Conservation (phyloP, 2,113 vertebrate species). For the Aptenodytes forsteri region DNA sequence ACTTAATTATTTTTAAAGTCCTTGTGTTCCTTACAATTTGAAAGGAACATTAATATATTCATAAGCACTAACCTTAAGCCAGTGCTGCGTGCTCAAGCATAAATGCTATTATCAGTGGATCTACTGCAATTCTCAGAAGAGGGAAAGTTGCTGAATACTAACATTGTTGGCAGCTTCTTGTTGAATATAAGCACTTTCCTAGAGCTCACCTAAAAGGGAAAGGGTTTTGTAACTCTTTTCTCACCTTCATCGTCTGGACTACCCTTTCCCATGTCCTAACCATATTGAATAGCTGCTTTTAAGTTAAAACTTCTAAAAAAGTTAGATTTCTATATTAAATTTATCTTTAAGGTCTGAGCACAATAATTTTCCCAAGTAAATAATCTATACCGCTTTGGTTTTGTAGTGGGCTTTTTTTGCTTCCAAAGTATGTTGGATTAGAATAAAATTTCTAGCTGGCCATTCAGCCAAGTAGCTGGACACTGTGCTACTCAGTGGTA, state of each 20-base stretch:
- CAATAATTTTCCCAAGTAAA: background rate
- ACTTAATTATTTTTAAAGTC: constrained; percentile 14
- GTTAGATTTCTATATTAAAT: background rate
- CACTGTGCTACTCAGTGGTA: background rate
- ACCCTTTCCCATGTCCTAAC: background rate
- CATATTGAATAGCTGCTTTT: background rate
- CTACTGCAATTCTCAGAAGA: constrained; percentile 46
- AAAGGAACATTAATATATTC: constrained; percentile 40
- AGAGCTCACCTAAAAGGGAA: background rate
- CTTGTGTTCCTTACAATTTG: background rate
- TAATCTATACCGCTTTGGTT: background rate
- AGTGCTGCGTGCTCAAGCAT: constrained; percentile 51
- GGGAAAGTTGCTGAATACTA: constrained; percentile 7
- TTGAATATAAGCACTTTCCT: background rate
- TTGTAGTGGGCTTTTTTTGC: background rate
- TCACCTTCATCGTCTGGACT: background rate
- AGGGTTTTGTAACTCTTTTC: background rate
- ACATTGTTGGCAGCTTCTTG: background rate
- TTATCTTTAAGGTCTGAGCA: background rate
- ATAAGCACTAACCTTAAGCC: constrained; percentile 52
- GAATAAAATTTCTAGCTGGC: background rate
- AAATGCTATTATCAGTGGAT: constrained; percentile 56
- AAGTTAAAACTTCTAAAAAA: background rate
- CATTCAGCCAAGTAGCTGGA: background rate
- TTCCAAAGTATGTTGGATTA: background rate